phyloP scores from a whole-genome alignment of 2,113 vertebrate genomes.

The Dasyornis broadbenti region DNA sequence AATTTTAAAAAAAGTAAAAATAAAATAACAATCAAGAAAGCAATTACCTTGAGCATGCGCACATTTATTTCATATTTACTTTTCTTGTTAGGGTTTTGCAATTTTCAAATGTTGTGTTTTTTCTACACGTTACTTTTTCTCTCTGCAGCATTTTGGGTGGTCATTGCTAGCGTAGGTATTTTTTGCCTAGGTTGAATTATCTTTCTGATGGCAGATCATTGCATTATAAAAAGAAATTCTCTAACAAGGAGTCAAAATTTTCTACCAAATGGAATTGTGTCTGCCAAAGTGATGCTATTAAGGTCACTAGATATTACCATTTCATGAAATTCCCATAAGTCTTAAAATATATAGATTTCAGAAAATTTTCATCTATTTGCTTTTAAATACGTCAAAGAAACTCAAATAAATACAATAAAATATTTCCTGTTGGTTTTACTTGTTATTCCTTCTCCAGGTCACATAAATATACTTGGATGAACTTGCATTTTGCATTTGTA shows the following conservation, averaged over 20 bases:
- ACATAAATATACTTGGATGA: neutral
- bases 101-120: neutral
- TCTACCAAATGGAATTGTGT: neutral
- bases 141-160: neutral
- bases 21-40: neutral
- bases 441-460: neutral
- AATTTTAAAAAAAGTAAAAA: neutral
- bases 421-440: neutral
- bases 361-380: neutral
- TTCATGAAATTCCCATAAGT: neutral
- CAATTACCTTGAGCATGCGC: accelerated
- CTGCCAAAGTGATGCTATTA: neutral
- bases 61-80: neutral
- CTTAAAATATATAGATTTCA: neutral
- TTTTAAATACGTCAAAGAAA: neutral
- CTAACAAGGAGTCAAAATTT: neutral
- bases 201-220: neutral
- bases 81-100: neutral
- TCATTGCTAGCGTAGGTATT: neutral
- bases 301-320: neutral
- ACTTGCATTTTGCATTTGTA: neutral
- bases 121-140: neutral
- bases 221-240: neutral
- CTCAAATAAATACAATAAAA: neutral
- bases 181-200: neutral